Conservation (phyloP, 2,888 invertebrate species). For the Heliconius sara region DNA sequence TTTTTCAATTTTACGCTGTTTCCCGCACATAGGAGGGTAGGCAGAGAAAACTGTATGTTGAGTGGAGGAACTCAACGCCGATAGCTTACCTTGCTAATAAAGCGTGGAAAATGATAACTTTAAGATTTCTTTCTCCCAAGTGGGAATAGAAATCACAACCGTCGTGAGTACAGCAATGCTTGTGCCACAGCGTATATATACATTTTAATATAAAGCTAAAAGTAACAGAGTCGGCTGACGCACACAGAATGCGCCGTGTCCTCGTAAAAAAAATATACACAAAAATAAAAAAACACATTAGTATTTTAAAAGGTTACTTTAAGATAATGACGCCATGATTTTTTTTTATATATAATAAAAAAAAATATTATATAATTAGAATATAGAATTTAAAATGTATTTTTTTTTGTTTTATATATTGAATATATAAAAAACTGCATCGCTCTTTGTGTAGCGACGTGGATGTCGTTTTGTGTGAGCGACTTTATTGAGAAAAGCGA, state of each 20-base stretch:
- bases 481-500: constrained; percentile 50
- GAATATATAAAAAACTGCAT: not conserved
- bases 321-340: not conserved
- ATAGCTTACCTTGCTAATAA: no score
- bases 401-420: not conserved
- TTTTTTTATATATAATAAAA: no score
- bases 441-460: not conserved
- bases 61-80: no score
- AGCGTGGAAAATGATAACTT: no score
- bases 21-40: no score
- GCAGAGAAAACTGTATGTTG: no score
- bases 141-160: no score
- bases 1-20: no score
- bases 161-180: no score
- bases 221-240: not conserved
- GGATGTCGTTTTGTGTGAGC: constrained; percentile 23
- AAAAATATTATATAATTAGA: not conserved
- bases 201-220: not conserved
- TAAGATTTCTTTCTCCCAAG: no score
- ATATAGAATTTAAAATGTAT: not conserved
- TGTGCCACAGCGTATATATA: not conserved
- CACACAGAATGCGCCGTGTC: not conserved
- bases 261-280: not conserved
- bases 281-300: not conserved
- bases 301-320: not conserved